Evolutionary conservation across 2,888 invertebrate species (phyloP).

Genomic region (Lepidonotus clava): DNA sequence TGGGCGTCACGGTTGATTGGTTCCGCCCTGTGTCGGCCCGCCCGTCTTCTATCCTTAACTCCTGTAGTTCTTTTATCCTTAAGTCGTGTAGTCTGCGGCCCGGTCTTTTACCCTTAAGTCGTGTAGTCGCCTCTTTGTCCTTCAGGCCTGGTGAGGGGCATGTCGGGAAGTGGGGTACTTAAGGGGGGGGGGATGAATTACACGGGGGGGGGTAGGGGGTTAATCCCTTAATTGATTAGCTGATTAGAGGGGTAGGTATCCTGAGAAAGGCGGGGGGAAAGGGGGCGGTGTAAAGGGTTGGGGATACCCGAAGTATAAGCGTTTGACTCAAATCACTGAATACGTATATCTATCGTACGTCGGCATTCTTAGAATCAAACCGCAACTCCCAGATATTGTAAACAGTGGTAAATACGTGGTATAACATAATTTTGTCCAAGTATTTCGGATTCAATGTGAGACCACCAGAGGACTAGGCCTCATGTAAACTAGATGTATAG

Average conservation of each 20-base stretch:
- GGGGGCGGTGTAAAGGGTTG: neutral
- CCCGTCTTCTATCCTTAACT: neutral
- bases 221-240: constrained; percentile 28
- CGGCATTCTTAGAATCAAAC: neutral
- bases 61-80: neutral
- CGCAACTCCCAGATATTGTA: neutral
- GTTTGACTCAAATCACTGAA: neutral
- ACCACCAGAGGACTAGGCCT: too few relatives aligned
- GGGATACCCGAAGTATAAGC: neutral
- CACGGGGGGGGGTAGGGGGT: neutral
- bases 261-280: neutral
- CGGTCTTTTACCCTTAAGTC: neutral
- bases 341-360: neutral
- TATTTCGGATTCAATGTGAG: too few relatives aligned
- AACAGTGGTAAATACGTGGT: neutral
- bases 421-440: neutral
- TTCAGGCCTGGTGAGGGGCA: neutral
- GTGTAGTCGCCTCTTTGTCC: neutral
- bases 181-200: neutral
- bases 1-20: too few relatives aligned
- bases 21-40: too few relatives aligned
- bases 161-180: neutral
- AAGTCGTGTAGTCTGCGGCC: neutral
- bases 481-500: too few relatives aligned
- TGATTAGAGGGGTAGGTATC: neutral